phyloP scores from a whole-genome alignment of 2,888 invertebrate species.

The Caenorhabditis uteleia region DNA sequence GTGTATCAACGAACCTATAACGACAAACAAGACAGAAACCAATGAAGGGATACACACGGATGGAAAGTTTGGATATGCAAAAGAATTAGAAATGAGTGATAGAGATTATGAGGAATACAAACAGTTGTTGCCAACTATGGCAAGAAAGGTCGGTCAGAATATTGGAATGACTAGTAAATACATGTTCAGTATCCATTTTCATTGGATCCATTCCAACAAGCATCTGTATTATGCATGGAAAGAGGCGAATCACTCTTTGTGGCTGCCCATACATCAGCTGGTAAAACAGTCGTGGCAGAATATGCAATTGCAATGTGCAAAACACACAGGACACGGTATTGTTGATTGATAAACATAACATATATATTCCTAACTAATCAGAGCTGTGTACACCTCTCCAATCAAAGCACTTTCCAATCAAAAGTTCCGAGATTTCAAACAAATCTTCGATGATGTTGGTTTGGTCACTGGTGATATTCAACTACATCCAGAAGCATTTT shows the following conservation, averaged over 20 bases:
- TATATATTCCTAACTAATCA: constrained; percentile 19
- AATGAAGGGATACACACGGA: neutral
- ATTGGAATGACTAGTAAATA: neutral
- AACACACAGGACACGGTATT: constrained; percentile 72
- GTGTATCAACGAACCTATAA: too few species aligned
- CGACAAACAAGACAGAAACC: neutral
- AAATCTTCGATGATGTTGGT: constrained; percentile 87
- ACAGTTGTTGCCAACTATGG: constrained; percentile 41
- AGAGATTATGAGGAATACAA: constrained; percentile 39
- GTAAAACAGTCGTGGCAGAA: constrained; percentile 97
- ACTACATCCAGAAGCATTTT: constrained; percentile 89
- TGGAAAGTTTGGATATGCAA: constrained; percentile 37
- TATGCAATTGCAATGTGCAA: constrained; percentile 96
- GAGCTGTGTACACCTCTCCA: constrained; percentile 90
- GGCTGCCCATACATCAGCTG: constrained; percentile 96
- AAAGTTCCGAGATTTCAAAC: constrained; percentile 94
- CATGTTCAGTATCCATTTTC: constrained; percentile 78
- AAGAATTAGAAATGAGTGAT: constrained; percentile 19
- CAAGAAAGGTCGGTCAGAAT: constrained; percentile 34
- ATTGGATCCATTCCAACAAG: constrained; percentile 94
- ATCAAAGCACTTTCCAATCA: constrained; percentile 99
- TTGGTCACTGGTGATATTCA: constrained; percentile 93
- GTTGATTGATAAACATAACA: neutral
- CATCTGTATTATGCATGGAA: constrained; percentile 90
- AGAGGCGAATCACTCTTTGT: constrained; percentile 91